Conservation (phyloP, 2,888 invertebrate genomes). For the Troides aeacus region DNA sequence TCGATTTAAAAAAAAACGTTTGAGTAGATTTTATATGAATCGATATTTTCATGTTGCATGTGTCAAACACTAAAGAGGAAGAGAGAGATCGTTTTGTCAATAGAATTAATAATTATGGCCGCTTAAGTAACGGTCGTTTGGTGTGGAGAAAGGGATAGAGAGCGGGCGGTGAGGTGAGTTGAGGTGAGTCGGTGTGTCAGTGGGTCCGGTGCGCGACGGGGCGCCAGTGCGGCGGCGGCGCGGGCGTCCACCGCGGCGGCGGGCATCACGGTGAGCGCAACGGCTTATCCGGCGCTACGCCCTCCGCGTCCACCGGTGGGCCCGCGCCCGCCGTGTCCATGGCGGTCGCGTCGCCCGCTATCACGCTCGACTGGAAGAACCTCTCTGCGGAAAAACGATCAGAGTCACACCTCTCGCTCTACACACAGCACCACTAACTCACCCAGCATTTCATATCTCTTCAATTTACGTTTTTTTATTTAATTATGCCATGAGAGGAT, state of each 20-base stretch:
- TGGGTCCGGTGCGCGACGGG: slow-evolving; percentile 66
- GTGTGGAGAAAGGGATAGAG: neutral
- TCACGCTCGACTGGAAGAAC: slow-evolving; percentile 82
- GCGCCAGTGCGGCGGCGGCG: slow-evolving; percentile 73
- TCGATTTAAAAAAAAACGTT: no score
- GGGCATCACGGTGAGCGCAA: slow-evolving; percentile 69
- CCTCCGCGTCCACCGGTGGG: slow-evolving; percentile 58
- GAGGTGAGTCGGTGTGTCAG: slow-evolving; percentile 34
- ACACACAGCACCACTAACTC: no score
- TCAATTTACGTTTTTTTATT: no score
- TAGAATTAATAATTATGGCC: neutral
- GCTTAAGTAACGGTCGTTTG: neutral
- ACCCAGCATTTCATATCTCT: no score
- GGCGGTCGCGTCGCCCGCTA: slow-evolving; percentile 78
- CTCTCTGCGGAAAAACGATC: slow-evolving; percentile 66
- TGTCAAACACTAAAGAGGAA: no score
- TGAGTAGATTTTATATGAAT: no score
- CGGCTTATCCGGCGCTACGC: slow-evolving; percentile 70
- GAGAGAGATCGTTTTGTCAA: neutral
- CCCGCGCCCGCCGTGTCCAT: slow-evolving; percentile 65
- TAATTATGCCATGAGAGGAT: no score
- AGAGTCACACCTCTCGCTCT: no score
- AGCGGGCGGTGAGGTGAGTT: neutral
- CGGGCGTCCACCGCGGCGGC: slow-evolving; percentile 66
- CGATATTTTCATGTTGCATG: neutral